A percentile compares a stretch with the other conserved stretches of the same genome.
Conservation (phyloP, 2,888 invertebrate genomes). For the Lymantria monacha region DNA sequence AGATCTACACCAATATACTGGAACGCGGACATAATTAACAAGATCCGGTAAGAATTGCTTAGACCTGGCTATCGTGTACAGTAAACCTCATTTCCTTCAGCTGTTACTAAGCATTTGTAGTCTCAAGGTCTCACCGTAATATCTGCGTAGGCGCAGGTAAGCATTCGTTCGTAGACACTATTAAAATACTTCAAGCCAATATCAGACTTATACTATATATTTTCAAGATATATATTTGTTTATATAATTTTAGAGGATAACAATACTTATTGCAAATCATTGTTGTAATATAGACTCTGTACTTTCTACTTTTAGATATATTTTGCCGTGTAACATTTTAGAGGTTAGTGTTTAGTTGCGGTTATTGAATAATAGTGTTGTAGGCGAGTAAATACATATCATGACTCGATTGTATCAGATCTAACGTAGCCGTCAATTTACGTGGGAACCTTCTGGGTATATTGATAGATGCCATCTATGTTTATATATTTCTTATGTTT, state of each 20-base stretch:
- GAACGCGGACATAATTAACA: no score
- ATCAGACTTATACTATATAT: background rate
- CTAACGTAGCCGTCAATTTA: slow-evolving; percentile 15
- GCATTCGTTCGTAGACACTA: slow-evolving; percentile 41
- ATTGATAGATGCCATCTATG: background rate
- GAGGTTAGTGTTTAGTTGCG: slow-evolving; percentile 25
- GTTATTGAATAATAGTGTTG: slow-evolving; percentile 45
- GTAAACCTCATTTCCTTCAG: no score
- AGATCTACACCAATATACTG: no score
- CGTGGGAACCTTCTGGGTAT: slow-evolving; percentile 7
- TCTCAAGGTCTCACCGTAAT: slow-evolving; percentile 21
- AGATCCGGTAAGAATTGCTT: no score
- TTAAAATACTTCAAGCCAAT: slow-evolving; percentile 6
- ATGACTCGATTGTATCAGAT: slow-evolving; percentile 40
- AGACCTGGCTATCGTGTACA: no score
- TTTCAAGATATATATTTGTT: background rate
- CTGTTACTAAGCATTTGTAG: background rate
- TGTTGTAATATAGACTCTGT: background rate
- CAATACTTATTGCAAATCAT: background rate
- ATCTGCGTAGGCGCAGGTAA: slow-evolving; percentile 47
- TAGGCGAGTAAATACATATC: slow-evolving; percentile 49
- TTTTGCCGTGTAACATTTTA: background rate
- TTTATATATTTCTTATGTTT: no score
- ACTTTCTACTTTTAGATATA: background rate
- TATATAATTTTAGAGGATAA: background rate